Evolutionary conservation across 2,888 invertebrate species (phyloP).

Genomic region (Yponomeuta evonymella): DNA sequence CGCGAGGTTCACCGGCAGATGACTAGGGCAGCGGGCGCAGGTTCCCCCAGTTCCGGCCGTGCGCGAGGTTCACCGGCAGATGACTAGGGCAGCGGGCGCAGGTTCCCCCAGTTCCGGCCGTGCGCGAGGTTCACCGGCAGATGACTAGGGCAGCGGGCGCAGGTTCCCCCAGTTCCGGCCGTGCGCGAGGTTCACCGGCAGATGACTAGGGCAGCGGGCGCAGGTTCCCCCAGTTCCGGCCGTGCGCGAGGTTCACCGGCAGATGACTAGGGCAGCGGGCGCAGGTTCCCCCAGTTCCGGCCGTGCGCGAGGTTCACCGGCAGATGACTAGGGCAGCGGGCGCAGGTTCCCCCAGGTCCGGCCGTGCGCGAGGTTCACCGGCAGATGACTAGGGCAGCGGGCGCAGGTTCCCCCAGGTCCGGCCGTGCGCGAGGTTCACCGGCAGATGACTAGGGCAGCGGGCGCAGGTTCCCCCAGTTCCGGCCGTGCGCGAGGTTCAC

Average conservation of each 20-base stretch:
- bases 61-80: constrained; percentile 49
- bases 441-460: constrained; percentile 34
- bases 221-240: constrained; percentile 52
- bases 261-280: constrained; percentile 26
- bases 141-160: constrained; percentile 21
- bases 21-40: constrained; percentile 27
- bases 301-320: constrained; percentile 43
- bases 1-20: constrained; percentile 49
- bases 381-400: constrained; percentile 30
- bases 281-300: constrained; percentile 48
- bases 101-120: constrained; percentile 50
- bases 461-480: constrained; percentile 48
- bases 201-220: constrained; percentile 18
- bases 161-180: constrained; percentile 53
- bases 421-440: constrained; percentile 43
- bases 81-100: constrained; percentile 26
- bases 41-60: constrained; percentile 49
- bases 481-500: constrained; percentile 43
- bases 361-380: constrained; percentile 46
- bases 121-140: constrained; percentile 49
- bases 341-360: constrained; percentile 48
- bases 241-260: constrained; percentile 48
- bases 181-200: constrained; percentile 48
- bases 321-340: neutral
- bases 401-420: constrained; percentile 48